phyloP scores from a whole-genome alignment of 2,113 vertebrate species.

The Hylia prasina region DNA sequence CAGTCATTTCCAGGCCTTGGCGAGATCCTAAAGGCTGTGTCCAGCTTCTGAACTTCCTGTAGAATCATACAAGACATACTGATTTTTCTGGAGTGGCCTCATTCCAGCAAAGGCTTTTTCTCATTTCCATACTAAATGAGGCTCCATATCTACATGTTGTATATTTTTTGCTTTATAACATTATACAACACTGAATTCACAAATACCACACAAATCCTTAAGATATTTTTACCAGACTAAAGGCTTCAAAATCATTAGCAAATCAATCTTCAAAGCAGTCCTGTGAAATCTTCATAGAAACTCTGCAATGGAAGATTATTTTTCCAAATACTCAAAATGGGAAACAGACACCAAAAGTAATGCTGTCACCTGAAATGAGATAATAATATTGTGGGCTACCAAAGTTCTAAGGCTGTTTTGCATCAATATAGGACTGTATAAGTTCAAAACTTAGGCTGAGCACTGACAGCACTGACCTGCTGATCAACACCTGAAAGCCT shows the following conservation, averaged over 20 bases:
- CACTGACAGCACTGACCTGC: background rate
- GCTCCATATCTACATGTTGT: fast-evolving
- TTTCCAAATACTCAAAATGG: background rate
- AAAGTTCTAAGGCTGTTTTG: background rate
- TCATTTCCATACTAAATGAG: background rate
- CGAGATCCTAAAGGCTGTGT: background rate
- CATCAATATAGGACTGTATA: background rate
- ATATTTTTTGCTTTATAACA: background rate
- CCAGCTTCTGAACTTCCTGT: background rate
- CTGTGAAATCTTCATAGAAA: background rate
- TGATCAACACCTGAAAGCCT: background rate
- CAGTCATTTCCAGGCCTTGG: background rate
- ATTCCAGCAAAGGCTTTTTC: background rate
- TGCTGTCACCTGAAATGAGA: background rate
- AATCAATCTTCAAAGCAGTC: background rate
- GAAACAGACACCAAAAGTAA: background rate
- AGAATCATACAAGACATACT: background rate
- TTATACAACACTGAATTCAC: background rate
- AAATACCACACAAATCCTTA: background rate
- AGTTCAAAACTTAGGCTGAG: background rate
- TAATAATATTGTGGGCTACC: background rate
- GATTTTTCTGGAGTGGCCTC: background rate
- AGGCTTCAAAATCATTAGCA: background rate
- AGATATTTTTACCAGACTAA: background rate
- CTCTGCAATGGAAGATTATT: background rate